phyloP scores from a whole-genome alignment of 2,113 vertebrate genomes.

The Indri indri region DNA sequence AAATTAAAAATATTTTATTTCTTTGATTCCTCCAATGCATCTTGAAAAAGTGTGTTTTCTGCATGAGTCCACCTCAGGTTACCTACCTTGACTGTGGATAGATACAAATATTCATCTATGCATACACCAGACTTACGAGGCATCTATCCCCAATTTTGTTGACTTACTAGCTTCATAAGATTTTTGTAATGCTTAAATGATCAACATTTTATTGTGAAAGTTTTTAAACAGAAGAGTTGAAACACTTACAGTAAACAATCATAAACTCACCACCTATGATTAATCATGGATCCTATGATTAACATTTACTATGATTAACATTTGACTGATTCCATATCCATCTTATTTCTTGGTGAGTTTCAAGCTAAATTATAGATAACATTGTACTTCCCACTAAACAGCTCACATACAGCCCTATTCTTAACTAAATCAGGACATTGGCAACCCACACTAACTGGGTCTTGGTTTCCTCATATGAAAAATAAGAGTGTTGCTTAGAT shows the following conservation, averaged over 20 bases:
- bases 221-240: neutral
- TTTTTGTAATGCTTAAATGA: neutral
- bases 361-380: neutral
- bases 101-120: neutral
- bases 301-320: neutral
- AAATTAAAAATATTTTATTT: neutral
- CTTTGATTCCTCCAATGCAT: neutral
- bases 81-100: neutral
- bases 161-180: neutral
- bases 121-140: neutral
- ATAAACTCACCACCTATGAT: neutral
- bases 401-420: neutral
- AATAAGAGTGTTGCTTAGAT: neutral
- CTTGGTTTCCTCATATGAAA: neutral
- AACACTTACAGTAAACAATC: neutral
- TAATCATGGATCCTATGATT: neutral
- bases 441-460: neutral
- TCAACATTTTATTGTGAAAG: neutral
- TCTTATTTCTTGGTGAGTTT: conserved; percentile 1
- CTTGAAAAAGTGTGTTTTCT: neutral
- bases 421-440: neutral
- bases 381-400: neutral
- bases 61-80: neutral
- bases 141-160: neutral
- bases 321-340: neutral